Conservation (phyloP, 2,797 vertebrate species). For the Poecile montanus region DNA sequence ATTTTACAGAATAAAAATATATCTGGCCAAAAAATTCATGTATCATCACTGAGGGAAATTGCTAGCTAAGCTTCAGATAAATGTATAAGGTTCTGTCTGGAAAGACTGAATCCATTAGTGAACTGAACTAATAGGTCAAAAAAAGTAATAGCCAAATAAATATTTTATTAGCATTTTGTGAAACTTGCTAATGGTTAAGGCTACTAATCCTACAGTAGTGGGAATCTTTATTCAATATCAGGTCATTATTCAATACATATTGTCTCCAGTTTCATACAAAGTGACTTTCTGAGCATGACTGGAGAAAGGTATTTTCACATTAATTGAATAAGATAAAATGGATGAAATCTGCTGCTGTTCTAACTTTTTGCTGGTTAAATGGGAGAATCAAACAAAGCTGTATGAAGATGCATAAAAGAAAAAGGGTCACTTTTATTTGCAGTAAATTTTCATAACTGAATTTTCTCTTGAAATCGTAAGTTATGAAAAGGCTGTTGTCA, state of each 20-base stretch:
- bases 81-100: slow-evolving; percentile 80
- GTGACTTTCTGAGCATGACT: not conserved
- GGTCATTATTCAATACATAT: slow-evolving; percentile 1
- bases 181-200: slow-evolving; percentile 85
- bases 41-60: not conserved
- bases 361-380: not conserved
- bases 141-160: slow-evolving; percentile 94
- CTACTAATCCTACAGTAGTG: slow-evolving; percentile 73
- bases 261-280: slow-evolving; percentile 25
- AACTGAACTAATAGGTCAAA: slow-evolving; percentile 90
- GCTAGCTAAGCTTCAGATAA: slow-evolving; percentile 77
- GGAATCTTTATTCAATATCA: slow-evolving; percentile 47
- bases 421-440: not conserved
- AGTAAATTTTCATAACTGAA: not conserved
- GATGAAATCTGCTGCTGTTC: not conserved
- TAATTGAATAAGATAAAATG: not conserved
- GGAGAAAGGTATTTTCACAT: slow-evolving; percentile 11
- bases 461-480: not conserved
- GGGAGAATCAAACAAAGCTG: not conserved
- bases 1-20: not conserved
- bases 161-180: slow-evolving; percentile 93
- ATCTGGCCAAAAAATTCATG: not conserved
- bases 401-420: not conserved
- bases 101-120: slow-evolving; percentile 89
- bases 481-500: not conserved